phyloP scores from a whole-genome alignment of 2,888 invertebrate species.

The Lochmaea capreae region DNA sequence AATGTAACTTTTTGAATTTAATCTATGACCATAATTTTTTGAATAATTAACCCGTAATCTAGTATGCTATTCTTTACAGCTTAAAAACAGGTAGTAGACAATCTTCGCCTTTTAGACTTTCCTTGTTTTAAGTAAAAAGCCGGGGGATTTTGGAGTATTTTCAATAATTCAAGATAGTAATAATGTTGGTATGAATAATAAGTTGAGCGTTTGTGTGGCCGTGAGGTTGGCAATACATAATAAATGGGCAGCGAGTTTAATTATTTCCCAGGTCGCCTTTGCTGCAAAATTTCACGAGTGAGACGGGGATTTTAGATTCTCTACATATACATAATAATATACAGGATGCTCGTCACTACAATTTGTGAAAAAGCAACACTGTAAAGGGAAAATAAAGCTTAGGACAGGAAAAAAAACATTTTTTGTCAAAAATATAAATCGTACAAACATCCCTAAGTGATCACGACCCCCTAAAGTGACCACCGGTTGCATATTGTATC shows the following conservation, averaged over 20 bases:
- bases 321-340: background rate
- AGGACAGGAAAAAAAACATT: too few relatives aligned
- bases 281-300: constrained; percentile 50
- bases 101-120: background rate
- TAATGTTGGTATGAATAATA: constrained; percentile 66
- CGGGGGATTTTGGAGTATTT: constrained; percentile 49
- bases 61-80: constrained; percentile 17
- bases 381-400: too few relatives aligned
- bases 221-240: constrained; percentile 63
- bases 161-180: constrained; percentile 63
- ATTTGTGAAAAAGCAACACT: too few relatives aligned
- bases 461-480: constrained; percentile 46
- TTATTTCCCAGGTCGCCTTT: constrained; percentile 55
- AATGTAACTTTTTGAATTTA: too few relatives aligned
- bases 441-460: background rate
- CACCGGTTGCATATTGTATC: constrained; percentile 56
- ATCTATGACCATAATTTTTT: too few relatives aligned
- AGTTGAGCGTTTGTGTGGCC: constrained; percentile 61
- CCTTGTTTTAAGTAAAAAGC: background rate
- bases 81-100: constrained; percentile 21
- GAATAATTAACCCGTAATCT: too few relatives aligned
- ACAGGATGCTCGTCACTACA: background rate
- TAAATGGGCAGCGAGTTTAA: constrained; percentile 61
- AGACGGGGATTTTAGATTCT: background rate
- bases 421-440: background rate